Conservation (phyloP, 2,888 invertebrate genomes). For the Drosophila meridionalis region DNA sequence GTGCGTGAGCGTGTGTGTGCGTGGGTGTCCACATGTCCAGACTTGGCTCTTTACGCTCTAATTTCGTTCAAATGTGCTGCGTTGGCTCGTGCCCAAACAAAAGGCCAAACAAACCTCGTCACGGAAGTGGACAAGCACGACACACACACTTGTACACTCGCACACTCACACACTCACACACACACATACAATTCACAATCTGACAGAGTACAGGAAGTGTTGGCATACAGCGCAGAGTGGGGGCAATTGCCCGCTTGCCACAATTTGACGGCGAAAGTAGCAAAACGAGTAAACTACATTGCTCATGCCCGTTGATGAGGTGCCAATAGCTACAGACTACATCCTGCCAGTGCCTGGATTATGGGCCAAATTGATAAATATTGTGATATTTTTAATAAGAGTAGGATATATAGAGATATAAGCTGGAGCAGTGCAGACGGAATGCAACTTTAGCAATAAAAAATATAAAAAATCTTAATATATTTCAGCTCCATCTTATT, state of each 20-base stretch:
- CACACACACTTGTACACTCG: neutral
- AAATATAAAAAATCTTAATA: neutral
- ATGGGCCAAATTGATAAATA: neutral
- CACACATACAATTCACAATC: constrained; percentile 1
- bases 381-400: neutral
- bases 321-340: constrained; percentile 30
- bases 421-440: no score
- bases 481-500: neutral
- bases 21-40: constrained; percentile 32
- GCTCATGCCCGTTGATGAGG: constrained; percentile 45
- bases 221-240: neutral
- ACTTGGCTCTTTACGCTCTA: constrained; percentile 57
- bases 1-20: neutral
- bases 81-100: constrained; percentile 32
- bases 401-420: no score
- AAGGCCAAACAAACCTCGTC: constrained; percentile 37
- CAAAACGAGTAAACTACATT: constrained; percentile 40
- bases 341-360: neutral
- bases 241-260: constrained; percentile 53
- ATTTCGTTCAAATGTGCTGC: constrained; percentile 57
- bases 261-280: constrained; percentile 58
- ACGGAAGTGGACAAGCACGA: constrained; percentile 59
- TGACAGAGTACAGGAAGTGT: constrained; percentile 25
- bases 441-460: no score
- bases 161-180: constrained; percentile 13